Evolutionary conservation across 2,888 invertebrate genomes (phyloP).

Genomic region (Meiosimyza platycephala): DNA sequence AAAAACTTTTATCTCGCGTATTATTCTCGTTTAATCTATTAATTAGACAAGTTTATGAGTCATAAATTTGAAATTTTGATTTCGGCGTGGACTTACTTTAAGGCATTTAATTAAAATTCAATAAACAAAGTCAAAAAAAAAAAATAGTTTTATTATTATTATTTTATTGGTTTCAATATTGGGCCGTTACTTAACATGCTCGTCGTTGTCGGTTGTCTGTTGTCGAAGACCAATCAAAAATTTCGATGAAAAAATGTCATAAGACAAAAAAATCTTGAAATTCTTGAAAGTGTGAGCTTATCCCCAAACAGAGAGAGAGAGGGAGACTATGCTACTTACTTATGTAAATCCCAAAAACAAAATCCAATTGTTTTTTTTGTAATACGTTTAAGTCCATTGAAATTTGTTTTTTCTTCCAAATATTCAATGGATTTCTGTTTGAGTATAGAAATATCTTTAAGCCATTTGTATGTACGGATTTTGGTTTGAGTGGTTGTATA

Average conservation of each 20-base stretch:
- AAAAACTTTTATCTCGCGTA: constrained; percentile 1
- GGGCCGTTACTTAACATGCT: constrained; percentile 13
- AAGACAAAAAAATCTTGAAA: not conserved
- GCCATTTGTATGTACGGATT: not conserved
- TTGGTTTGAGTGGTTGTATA: not conserved
- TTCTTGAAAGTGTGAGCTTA: not conserved
- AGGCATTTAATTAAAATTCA: constrained; percentile 25
- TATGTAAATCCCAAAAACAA: constrained; percentile 12
- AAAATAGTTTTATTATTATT: constrained; percentile 14
- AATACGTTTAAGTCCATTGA: not conserved
- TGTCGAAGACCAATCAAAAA: not conserved
- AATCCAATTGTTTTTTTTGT: constrained; percentile 11
- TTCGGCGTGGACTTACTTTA: not conserved
- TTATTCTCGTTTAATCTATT: constrained; percentile 10
- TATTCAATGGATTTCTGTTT: not conserved
- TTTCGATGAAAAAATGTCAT: not conserved
- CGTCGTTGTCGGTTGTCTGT: too few species aligned
- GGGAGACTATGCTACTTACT: not conserved
- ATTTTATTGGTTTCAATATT: not conserved
- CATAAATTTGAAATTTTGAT: constrained; percentile 13
- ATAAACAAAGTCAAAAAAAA: constrained; percentile 9
- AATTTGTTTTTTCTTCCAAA: not conserved
- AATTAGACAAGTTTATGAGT: constrained; percentile 25
- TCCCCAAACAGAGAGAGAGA: not conserved
- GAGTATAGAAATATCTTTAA: not conserved